Percentiles rank a stretch among this genome's conserved stretches.
phyloP scores from a whole-genome alignment of 2,888 invertebrate species.

The Trilocha varians region DNA sequence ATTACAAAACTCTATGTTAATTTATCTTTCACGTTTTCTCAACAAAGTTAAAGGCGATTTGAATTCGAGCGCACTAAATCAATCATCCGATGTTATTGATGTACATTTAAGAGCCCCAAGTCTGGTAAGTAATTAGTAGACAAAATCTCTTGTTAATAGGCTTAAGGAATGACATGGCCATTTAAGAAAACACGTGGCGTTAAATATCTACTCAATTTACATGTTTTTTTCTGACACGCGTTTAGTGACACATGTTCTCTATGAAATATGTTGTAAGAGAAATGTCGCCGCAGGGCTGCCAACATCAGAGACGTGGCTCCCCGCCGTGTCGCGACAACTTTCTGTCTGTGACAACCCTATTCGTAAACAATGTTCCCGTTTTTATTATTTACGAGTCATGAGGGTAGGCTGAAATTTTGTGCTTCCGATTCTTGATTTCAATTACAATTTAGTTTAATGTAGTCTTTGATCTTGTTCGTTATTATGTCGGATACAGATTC shows the following conservation, averaged over 20 bases:
- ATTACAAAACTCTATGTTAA: too few relatives aligned
- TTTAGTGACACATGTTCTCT: slow-evolving; percentile 35
- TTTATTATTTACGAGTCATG: slow-evolving; percentile 26
- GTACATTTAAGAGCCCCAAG: too few relatives aligned
- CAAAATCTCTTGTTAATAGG: slow-evolving; percentile 13
- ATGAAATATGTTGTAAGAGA: slow-evolving; percentile 36
- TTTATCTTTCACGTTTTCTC: too few relatives aligned
- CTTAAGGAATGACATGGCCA: slow-evolving; percentile 17
- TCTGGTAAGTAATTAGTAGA: too few relatives aligned
- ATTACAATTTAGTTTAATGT: background rate
- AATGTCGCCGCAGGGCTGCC: slow-evolving; percentile 30
- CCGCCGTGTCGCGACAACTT: slow-evolving; percentile 26
- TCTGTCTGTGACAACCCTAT: slow-evolving; percentile 49
- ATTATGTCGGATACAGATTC: slow-evolving; percentile 5
- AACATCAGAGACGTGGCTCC: slow-evolving; percentile 19
- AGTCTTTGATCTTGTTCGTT: slow-evolving; percentile 5
- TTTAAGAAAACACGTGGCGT: slow-evolving; percentile 25
- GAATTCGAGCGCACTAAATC: too few relatives aligned
- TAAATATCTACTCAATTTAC: slow-evolving; percentile 14
- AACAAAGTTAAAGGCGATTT: too few relatives aligned
- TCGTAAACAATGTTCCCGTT: slow-evolving; percentile 30
- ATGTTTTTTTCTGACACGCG: slow-evolving; percentile 23
- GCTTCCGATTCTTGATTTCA: background rate
- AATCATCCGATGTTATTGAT: too few relatives aligned
- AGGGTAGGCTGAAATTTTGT: slow-evolving; percentile 17